A percentile compares a stretch with the other conserved stretches of the same genome.
phyloP scores from a whole-genome alignment of 2,113 vertebrate species.

The Pseudorhombus dupliciocellatus region DNA sequence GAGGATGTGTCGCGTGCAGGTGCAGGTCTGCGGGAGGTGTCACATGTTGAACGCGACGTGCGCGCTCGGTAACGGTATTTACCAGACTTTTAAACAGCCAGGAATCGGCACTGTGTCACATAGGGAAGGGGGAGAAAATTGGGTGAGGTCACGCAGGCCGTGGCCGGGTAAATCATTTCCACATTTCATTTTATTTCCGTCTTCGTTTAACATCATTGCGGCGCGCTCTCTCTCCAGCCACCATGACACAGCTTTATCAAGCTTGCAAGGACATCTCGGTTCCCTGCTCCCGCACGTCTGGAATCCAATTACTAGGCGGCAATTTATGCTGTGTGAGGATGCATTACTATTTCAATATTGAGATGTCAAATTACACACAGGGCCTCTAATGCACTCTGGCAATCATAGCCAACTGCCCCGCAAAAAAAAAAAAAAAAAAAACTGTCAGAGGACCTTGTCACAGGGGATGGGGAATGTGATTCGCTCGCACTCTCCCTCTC shows the following conservation, averaged over 20 bases:
- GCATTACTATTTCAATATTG: slow-evolving; percentile 78
- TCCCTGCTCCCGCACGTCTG: slow-evolving; percentile 54
- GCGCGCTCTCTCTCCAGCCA: slow-evolving; percentile 27
- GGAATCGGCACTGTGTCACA: slow-evolving; percentile 1
- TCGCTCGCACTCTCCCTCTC: slow-evolving; percentile 43
- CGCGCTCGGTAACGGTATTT: neutral
- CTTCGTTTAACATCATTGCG: slow-evolving; percentile 11
- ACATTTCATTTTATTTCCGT: neutral
- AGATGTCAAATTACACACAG: slow-evolving; percentile 78
- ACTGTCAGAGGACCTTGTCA: slow-evolving; percentile 74
- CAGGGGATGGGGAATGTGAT: slow-evolving; percentile 68
- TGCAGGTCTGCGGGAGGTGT: slow-evolving; percentile 11
- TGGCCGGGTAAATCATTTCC: slow-evolving; percentile 5
- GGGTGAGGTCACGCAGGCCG: neutral
- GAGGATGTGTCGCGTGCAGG: slow-evolving; percentile 34
- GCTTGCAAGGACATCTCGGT: slow-evolving; percentile 68
- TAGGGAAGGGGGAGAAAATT: neutral
- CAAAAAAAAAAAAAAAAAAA: slow-evolving; percentile 35
- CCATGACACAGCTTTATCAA: slow-evolving; percentile 71
- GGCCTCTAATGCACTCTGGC: slow-evolving; percentile 79
- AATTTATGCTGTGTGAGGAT: slow-evolving; percentile 73
- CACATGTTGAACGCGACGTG: slow-evolving; percentile 11
- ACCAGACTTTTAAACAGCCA: slow-evolving; percentile 4
- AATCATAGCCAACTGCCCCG: slow-evolving; percentile 75
- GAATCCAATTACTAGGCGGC: slow-evolving; percentile 76